phyloP scores from a whole-genome alignment of 1,140 invertebrate species.

The Lanistes nyassanus region DNA sequence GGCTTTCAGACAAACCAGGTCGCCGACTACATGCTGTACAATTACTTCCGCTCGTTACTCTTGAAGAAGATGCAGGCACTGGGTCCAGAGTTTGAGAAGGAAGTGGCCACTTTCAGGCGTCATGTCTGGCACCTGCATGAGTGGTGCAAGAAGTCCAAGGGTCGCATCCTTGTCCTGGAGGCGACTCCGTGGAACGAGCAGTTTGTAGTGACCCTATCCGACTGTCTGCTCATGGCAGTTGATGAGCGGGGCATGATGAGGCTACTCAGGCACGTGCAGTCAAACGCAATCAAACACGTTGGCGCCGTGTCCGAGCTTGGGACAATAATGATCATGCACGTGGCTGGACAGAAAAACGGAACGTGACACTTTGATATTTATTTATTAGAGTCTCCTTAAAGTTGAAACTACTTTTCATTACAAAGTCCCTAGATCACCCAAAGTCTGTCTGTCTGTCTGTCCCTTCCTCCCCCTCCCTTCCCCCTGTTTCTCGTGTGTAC shows the following conservation, averaged over 20 bases:
- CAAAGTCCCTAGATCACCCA: too few species aligned
- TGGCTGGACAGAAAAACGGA: too few species aligned
- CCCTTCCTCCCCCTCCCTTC: too few species aligned
- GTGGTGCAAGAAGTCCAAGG: constrained; percentile 26
- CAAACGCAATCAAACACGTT: too few species aligned
- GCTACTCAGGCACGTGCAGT: background rate
- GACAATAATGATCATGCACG: too few species aligned
- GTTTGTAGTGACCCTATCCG: background rate
- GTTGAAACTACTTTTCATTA: too few species aligned
- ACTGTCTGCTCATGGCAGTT: constrained; percentile 5
- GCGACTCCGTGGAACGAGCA: background rate
- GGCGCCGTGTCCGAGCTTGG: too few species aligned
- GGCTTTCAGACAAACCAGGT: constrained; percentile 20
- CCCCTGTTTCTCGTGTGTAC: too few species aligned
- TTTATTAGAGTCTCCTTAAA: too few species aligned
- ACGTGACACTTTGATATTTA: too few species aligned
- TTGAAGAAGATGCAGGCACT: constrained; percentile 16
- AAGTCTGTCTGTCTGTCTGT: too few species aligned
- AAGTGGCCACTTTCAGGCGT: constrained; percentile 31
- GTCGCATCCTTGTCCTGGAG: background rate
- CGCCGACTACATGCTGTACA: constrained; percentile 36
- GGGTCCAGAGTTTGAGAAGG: constrained; percentile 25
- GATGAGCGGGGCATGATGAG: background rate
- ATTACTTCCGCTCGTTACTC: constrained; percentile 26
- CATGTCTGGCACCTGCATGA: constrained; percentile 14